phyloP scores from a whole-genome alignment of 2,888 invertebrate genomes.

The Penaeus monodon region DNA sequence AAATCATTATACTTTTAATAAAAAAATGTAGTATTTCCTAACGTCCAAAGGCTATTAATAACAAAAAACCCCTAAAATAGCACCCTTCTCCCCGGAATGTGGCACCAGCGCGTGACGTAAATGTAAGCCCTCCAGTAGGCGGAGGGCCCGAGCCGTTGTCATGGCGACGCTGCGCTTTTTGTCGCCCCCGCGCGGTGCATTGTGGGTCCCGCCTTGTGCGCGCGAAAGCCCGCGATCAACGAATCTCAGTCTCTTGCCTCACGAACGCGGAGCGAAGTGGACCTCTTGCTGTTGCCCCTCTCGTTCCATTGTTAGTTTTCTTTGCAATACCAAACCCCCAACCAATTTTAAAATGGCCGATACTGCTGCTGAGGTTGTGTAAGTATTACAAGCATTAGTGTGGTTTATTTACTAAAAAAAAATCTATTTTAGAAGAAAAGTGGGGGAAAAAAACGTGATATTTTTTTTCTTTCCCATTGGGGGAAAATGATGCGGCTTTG shows the following conservation, averaged over 20 bases:
- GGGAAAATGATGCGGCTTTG: neutral
- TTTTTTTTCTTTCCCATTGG: too few relatives aligned
- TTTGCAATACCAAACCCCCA: conserved; percentile 6
- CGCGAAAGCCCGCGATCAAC: conserved; percentile 52
- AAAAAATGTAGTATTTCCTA: neutral
- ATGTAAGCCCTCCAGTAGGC: conserved; percentile 15
- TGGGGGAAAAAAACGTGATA: neutral
- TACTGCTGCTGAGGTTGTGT: conserved; percentile 45
- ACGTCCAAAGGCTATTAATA: neutral
- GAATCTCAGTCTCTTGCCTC: conserved; percentile 40
- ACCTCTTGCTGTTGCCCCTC: conserved; percentile 46
- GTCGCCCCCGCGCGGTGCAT: conserved; percentile 21
- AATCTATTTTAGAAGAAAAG: too few relatives aligned
- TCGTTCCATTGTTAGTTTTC: conserved; percentile 16
- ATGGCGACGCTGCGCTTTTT: conserved; percentile 39
- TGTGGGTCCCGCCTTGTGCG: conserved; percentile 40
- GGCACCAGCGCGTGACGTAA: neutral
- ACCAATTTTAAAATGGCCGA: conserved; percentile 38
- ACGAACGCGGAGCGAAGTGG: conserved; percentile 49
- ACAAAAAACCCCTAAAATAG: neutral
- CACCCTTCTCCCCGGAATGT: neutral
- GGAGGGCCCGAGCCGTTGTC: conserved; percentile 16
- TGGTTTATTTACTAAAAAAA: too few relatives aligned
- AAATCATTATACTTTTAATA: neutral
- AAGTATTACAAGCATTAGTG: conserved; percentile 26